These are phyloP conservation scores for Urechis unicinctus DNA, from an alignment of 2,888 invertebrate genomes.

Conservation along the genomic window DNA sequence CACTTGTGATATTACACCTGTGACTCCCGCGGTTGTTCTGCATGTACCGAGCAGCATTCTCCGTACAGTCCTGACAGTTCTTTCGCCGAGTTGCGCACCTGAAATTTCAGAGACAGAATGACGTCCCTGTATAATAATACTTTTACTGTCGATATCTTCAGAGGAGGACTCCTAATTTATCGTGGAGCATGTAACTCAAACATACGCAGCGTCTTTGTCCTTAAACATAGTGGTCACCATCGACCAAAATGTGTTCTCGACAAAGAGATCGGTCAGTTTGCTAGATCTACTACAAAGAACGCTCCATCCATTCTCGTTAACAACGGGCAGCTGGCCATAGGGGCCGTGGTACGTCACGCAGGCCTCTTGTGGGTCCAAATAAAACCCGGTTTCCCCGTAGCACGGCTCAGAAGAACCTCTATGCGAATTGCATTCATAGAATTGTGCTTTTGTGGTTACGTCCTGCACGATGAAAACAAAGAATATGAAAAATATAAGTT, in stretches of 20 bases:
- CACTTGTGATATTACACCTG: slow-evolving; percentile 34
- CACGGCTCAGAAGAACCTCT: slow-evolving; percentile 7
- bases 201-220: slow-evolving; percentile 33
- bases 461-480: slow-evolving; percentile 9
- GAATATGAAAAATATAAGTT: neutral
- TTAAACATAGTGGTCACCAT: slow-evolving; percentile 35
- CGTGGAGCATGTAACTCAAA: neutral
- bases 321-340: slow-evolving; percentile 17
- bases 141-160: neutral
- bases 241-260: slow-evolving; percentile 29
- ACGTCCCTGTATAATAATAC: neutral
- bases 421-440: slow-evolving; percentile 15
- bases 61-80: slow-evolving; percentile 21
- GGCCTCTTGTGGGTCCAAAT: slow-evolving; percentile 19
- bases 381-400: slow-evolving; percentile 22
- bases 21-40: slow-evolving; percentile 17
- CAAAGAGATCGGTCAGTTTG: slow-evolving; percentile 35
- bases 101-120: neutral
- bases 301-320: slow-evolving; percentile 21
- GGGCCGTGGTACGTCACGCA: slow-evolving; percentile 19
- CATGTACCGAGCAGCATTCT: slow-evolving; percentile 21
- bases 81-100: slow-evolving; percentile 22
- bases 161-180: too few species aligned
- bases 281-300: slow-evolving; percentile 40
- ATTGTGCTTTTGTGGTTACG: slow-evolving; percentile 23